Evolutionary conservation across 2,797 vertebrate species (phyloP), one percentile per base, ranked within the genome.

Genomic region (Mormyrus hasselquistii): DNA sequence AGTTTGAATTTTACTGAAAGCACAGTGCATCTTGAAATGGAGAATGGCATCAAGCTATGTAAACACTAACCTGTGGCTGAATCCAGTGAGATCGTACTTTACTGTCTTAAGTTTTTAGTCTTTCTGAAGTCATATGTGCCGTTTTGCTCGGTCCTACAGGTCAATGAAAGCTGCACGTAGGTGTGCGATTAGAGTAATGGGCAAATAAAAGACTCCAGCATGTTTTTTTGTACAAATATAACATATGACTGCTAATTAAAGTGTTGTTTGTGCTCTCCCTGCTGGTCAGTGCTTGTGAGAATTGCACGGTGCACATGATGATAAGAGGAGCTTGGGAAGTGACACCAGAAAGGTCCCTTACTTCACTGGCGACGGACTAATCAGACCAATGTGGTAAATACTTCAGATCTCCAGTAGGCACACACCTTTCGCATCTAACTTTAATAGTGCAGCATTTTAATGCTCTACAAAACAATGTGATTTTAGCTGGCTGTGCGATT

Each of bases 191-290:
- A 88, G 57, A 73, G 87, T 47, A 87, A 84, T 88, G 65, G 8
- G 65, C 19, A 76, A 25, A 25, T 85, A 2, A 88, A 57, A 84
- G n/a, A 49, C 69, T 49, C 83, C 90, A 89, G 69, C 82, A 90
- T 93, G 93, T 93, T 93, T 93, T 93, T 62, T 93, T 93, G 90
- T 92, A 90, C 34, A 22, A 89, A 92, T 92, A 88, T 90, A 79
- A 69, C 69, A 82, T 62, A 38, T 19, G 90, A 89, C 91, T 92
- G 90, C 89, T 84, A 89, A 95, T 95, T 95, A 94, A 96, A 94
- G 50, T 87, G 59, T 90, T 89, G 88, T 91, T 92, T 41, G 91
- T 87, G 86, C 34, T 44, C 82, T 62, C 22, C 50, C 73, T 59
- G 59, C 57, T 34, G 38, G 22, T 52, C 19, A 25, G 1, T 49